Conservation (phyloP, 2,888 invertebrate genomes). For the Diadromus collaris region DNA sequence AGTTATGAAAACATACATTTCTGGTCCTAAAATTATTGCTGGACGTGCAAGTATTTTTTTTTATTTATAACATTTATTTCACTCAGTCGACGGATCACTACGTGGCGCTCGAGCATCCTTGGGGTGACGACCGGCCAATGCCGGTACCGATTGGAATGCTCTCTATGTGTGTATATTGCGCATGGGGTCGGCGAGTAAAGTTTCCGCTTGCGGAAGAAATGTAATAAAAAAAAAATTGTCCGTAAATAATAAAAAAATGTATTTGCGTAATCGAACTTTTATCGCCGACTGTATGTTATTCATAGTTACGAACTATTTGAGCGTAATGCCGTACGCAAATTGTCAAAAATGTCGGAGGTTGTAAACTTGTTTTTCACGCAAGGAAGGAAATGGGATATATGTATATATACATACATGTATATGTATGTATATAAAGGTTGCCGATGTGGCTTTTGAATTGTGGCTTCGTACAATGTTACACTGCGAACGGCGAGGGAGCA, state of each 20-base stretch:
- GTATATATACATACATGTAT: background rate
- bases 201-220: background rate
- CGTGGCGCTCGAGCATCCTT: slow-evolving; percentile 6
- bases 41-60: background rate
- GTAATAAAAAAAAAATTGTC: background rate
- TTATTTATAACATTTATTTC: background rate
- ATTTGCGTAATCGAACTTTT: background rate
- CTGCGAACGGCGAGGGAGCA: slow-evolving; percentile 6
- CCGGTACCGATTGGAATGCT: slow-evolving; percentile 10
- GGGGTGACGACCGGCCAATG: background rate
- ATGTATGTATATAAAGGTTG: background rate
- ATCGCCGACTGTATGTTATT: background rate
- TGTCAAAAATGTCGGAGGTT: background rate
- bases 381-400: background rate
- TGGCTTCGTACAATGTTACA: background rate
- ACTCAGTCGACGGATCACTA: background rate
- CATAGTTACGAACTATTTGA: background rate
- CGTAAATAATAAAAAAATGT: background rate
- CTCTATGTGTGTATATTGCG: slow-evolving; percentile 11
- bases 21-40: background rate
- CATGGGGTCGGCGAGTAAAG: background rate
- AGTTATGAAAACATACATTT: background rate
- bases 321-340: background rate
- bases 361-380: slow-evolving; percentile 27
- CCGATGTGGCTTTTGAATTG: background rate